Conservation (phyloP, 37 sponge, comb jelly and placozoan species). For the Aplysina aerophoba region DNA sequence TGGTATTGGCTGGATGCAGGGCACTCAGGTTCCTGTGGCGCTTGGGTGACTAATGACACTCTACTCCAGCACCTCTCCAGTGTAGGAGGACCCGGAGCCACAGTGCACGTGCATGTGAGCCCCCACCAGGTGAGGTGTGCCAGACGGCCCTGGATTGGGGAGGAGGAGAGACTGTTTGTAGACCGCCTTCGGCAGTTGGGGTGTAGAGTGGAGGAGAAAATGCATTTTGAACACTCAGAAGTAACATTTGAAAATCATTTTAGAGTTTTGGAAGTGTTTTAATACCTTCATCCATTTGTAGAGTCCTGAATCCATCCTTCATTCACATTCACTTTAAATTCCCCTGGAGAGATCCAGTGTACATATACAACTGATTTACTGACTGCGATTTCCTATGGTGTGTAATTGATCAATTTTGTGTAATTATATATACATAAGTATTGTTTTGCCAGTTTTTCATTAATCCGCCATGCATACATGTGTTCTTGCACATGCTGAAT, state of each 20-base stretch:
- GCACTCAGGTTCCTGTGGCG: conserved; percentile 75
- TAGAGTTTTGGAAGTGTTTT: conserved; percentile 66
- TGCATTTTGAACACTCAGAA: conserved; percentile 72
- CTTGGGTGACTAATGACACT: conserved; percentile 75
- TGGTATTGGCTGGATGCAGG: conserved; percentile 92
- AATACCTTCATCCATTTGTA: not conserved
- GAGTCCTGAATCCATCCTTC: too few species aligned
- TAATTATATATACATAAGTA: too few species aligned
- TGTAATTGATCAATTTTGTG: too few species aligned
- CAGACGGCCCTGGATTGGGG: conserved; percentile 68
- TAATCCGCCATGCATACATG: too few species aligned
- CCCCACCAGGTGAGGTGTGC: conserved; percentile 81
- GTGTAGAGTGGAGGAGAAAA: conserved; percentile 44
- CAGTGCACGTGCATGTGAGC: conserved; percentile 77
- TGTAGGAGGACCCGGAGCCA: conserved; percentile 11
- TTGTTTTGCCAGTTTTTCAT: too few species aligned
- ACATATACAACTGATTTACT: too few species aligned
- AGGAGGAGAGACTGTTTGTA: conserved; percentile 72
- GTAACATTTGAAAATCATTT: conserved; percentile 78
- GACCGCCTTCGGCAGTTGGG: conserved; percentile 48
- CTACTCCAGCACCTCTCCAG: conserved; percentile 46
- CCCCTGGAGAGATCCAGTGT: too few species aligned
- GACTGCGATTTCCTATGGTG: too few species aligned
- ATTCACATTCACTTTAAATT: too few species aligned
- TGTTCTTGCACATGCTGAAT: too few species aligned